Conservation (phyloP, 2,113 vertebrate species). For the Murina feae region DNA sequence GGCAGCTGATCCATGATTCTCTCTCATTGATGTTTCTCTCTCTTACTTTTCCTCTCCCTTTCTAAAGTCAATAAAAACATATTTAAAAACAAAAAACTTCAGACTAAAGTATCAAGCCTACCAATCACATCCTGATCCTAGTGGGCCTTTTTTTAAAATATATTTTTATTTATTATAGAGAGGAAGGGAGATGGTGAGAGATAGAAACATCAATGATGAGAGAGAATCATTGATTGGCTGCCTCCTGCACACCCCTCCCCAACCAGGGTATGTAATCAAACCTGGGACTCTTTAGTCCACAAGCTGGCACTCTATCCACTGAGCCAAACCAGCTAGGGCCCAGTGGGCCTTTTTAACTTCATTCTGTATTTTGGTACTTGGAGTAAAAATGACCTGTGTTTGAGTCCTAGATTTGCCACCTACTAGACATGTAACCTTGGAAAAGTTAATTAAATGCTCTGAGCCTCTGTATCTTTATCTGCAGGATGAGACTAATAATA, state of each 20-base stretch:
- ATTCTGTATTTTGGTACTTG: constrained; percentile 35
- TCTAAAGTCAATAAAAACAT: no score
- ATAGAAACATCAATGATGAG: no score
- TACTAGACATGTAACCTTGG: not conserved
- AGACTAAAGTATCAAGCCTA: not conserved
- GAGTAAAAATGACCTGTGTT: constrained; percentile 19
- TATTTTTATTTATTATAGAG: no score
- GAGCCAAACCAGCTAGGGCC: not conserved
- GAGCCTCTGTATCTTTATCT: constrained; percentile 17
- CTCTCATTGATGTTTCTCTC: no score
- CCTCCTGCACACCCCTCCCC: no score
- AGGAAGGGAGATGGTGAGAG: no score
- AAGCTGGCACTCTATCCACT: no score
- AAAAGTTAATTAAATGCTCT: constrained; percentile 28
- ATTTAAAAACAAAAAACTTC: not conserved
- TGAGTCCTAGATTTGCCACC: not conserved
- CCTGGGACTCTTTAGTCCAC: no score
- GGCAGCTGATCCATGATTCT: no score
- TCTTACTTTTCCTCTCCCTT: no score
- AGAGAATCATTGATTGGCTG: no score
- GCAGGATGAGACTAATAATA: not conserved
- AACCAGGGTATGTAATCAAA: no score
- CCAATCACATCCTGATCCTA: constrained; percentile 19
- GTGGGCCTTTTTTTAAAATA: not conserved
- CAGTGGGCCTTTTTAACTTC: constrained; percentile 34